Evolutionary conservation across 2,797 vertebrate genomes (phyloP).

Genomic region (Semaprochilodus insignis): DNA sequence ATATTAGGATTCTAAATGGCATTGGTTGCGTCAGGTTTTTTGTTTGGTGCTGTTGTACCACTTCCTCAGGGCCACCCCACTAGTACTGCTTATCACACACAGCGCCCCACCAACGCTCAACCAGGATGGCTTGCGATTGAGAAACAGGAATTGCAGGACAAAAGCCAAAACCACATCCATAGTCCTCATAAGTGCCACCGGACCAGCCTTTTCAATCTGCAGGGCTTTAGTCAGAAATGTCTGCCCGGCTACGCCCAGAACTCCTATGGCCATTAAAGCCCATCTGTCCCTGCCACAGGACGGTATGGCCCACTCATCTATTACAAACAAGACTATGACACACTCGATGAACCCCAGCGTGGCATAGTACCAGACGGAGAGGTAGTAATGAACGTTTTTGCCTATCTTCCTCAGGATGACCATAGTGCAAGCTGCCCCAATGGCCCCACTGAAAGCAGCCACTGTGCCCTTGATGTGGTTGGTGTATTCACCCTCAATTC

Average conservation of each 20-base stretch:
- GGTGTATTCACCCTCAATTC: conserved; percentile 81
- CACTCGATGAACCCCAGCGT: conserved; percentile 87
- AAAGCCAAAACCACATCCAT: conserved; percentile 94
- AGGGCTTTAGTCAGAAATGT: conserved; percentile 93
- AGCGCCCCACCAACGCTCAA: conserved; percentile 93
- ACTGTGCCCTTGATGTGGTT: conserved; percentile 88
- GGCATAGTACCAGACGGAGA: conserved; percentile 96
- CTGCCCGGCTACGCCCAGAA: conserved; percentile 91
- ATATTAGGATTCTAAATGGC: neutral
- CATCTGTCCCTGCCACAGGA: conserved; percentile 88
- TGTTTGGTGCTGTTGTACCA: conserved; percentile 78
- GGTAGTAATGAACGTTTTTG: conserved; percentile 91
- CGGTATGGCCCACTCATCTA: conserved; percentile 89
- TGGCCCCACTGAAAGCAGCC: conserved; percentile 83
- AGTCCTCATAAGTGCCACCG: conserved; percentile 90
- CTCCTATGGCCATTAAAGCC: conserved; percentile 85
- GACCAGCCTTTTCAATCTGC: conserved; percentile 93
- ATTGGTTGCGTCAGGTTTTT: conserved; percentile 66
- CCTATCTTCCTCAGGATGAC: conserved; percentile 93
- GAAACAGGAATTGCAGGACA: conserved; percentile 90
- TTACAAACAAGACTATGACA: conserved; percentile 75
- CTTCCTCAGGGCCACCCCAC: conserved; percentile 86
- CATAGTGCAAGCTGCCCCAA: conserved; percentile 82
- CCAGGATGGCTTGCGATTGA: conserved; percentile 83
- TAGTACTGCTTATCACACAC: conserved; percentile 88